These are phyloP conservation scores for Mus spretus DNA, from an alignment of 2,797 vertebrate species.

Conservation along the genomic window DNA sequence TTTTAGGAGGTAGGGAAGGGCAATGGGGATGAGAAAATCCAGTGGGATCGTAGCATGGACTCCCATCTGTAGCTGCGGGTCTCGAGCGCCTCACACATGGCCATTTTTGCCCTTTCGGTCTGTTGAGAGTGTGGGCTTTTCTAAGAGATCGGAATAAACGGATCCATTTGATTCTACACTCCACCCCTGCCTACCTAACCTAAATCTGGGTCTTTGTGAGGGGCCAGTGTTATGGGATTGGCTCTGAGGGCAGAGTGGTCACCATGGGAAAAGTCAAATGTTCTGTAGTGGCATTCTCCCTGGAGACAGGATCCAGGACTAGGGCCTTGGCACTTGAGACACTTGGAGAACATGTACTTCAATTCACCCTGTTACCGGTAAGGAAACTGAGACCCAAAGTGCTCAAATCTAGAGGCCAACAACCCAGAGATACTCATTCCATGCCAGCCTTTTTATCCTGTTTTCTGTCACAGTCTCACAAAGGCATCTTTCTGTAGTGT, in stretches of 20 bases:
- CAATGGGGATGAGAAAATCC: not conserved
- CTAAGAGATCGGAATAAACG: not conserved
- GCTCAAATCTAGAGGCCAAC: not conserved
- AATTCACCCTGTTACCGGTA: not conserved
- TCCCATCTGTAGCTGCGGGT: not conserved
- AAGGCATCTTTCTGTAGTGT: conserved; percentile 2
- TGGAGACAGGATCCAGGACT: not conserved
- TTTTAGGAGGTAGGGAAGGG: not conserved
- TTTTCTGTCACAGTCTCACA: not conserved
- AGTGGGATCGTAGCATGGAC: not conserved
- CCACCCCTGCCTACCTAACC: not conserved
- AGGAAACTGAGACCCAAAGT: conserved; percentile 36
- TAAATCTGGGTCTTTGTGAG: not conserved
- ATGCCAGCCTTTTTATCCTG: not conserved
- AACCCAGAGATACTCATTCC: not conserved
- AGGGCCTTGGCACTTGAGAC: not conserved
- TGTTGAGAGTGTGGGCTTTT: conserved; percentile 44
- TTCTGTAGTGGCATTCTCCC: not conserved
- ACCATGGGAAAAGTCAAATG: not conserved
- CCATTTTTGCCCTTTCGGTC: not conserved
- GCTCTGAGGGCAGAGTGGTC: not conserved
- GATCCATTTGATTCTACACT: not conserved
- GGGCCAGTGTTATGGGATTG: not conserved
- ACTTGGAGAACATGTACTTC: not conserved
- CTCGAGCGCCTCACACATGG: not conserved